Evolutionary conservation across 2,113 vertebrate species (phyloP).

Genomic region (Neomonachus schauinslandi): DNA sequence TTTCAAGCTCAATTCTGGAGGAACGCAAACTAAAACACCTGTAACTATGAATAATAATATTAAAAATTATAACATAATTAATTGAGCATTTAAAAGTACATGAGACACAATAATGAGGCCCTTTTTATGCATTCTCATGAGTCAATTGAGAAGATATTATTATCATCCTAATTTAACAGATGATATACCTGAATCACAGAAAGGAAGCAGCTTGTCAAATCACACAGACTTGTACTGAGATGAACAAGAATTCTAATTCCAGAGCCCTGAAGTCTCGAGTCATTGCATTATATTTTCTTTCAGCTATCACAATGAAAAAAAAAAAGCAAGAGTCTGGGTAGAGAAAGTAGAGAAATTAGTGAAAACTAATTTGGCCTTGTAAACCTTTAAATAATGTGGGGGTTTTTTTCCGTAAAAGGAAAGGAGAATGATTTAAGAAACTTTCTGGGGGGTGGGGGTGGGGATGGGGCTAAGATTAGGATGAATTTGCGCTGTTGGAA

Average conservation of each 20-base stretch:
- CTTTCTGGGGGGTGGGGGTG: neutral
- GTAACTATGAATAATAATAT: conserved; percentile 4
- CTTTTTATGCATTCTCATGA: neutral
- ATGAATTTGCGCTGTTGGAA: neutral
- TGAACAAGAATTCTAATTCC: conserved; percentile 35
- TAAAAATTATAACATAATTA: conserved; percentile 14
- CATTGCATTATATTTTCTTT: conserved; percentile 4
- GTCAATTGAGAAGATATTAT: neutral
- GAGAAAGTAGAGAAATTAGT: neutral
- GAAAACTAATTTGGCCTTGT: neutral
- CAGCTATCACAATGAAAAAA: neutral
- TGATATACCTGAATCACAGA: conserved; percentile 49
- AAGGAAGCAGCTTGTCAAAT: neutral
- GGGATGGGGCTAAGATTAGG: neutral
- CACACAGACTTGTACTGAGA: neutral
- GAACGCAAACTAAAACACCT: neutral
- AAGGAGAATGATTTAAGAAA: neutral
- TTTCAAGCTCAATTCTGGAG: conserved; percentile 7
- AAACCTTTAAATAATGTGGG: neutral
- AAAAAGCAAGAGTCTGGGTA: neutral
- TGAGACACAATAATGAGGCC: neutral
- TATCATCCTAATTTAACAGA: conserved; percentile 29
- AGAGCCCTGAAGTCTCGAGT: neutral
- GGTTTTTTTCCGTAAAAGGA: neutral
- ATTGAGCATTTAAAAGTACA: conserved; percentile 18